Base-by-base conservation (phyloP, 2,888 invertebrate species). In the Adela reaumurella region DNA sequence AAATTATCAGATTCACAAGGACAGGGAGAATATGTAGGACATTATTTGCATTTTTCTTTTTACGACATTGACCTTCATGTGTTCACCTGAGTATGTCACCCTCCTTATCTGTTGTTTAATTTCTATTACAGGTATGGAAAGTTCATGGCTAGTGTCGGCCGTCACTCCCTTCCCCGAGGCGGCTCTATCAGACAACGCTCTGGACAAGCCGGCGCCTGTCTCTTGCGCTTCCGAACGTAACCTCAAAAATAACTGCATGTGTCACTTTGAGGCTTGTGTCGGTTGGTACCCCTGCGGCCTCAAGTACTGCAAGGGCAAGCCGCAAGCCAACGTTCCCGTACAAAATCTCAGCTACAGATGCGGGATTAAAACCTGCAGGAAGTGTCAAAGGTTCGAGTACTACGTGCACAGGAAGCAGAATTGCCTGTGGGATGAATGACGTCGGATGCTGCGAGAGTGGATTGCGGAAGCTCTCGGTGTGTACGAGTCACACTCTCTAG, bases 221-320 rank as follows among this genome's bases (percentile, higher is more conserved):
- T 69, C 81, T 43, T 92, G 92, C 62, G 83, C 85, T 41, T 83
- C 86, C 47, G 86, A 87, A 47, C 83, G 84, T 51, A 86, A 86
- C 58, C 72, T 84, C 51, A 83, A 84, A 76, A 83, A 85, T 51
- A 88, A 92, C 19, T 95, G 95, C 67, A 83, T 88, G 48, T 95
- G 95, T 67, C 89, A 89, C 49, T 80, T 94, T 58, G 91, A 94
- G 80, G 85, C 74, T 53, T 94, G 94, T 68, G 88, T 96, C 48
- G 94, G 94, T 48, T 97, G 96, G 96, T 97, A 94, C 70, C 96
- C 97, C 0, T 97, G 96, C 68, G 94, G 94, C 18, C 81, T 97
- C 43, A 96, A 96, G 65, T 97, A 94, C 74, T 97, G 97, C 74
- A 92, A 93, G 61, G 90, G 89, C 44, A 89, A 90, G 67, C 85